Evolutionary conservation across 2,888 invertebrate species (phyloP), one percentile per base, ranked within the genome.

Genomic region (Hyppa rectilinea): DNA sequence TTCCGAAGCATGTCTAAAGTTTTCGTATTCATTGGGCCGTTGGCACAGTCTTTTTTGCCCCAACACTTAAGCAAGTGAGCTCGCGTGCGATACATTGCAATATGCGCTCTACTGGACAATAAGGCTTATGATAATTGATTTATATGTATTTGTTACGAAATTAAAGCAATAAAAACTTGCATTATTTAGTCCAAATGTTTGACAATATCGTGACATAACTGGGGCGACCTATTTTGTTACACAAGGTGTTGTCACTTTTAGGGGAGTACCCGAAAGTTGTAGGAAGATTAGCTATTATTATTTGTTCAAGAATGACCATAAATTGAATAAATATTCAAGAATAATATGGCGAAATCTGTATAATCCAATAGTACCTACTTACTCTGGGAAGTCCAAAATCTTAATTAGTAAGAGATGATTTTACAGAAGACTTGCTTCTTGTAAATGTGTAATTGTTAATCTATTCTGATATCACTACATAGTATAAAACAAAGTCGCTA

Each of bases 1-100:
- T 38, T 36, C 6, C 14, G 69, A 74, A 69, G 64, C 67, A 52
- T 71, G 58, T 63, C 49, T 66, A 66, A 71, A 62, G 29, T 50
- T 64, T 72, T 67, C 26, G 14, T 60, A 56, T 63, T 62, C 61
- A 70, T 75, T 64, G 40, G 55, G 29, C 14, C 34, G 62, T 71
- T 71, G 29, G 66, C 55, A 29, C 49, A 50, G 38, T 9, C 23
- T 55, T 77, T 78, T 75, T 75, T 74, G 47, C 62, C 20, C 26
- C 36, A 52, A 49, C 77, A 68, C 75, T 83, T 82, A 17, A 26
- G 75, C 69, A 83, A 82, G 59, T 49, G 49, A 40, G 63, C 20
- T 78, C 47, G 85, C 83, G 85, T 85, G 85, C 47, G 40, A 59
- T 59, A 49, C 36, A 73, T 81, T 78, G 78, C 83, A 65, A 81